phyloP scores from a whole-genome alignment of 2,888 invertebrate genomes.

The Sinhomidia bicolor region DNA sequence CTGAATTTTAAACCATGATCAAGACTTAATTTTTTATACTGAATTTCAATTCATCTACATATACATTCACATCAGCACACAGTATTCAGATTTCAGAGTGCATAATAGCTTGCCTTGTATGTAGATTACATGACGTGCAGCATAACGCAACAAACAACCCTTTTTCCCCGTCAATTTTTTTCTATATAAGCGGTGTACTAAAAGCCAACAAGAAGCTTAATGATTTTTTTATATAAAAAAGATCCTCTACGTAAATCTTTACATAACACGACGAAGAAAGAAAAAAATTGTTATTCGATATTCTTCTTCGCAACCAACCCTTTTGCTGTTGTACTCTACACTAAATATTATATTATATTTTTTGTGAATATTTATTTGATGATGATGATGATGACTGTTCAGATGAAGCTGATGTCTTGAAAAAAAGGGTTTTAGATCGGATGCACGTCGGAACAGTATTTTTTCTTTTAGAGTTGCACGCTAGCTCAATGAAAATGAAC shows the following conservation, averaged over 20 bases:
- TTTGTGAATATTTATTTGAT: conserved; percentile 41
- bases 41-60: not conserved
- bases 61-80: not conserved
- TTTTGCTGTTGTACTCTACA: not conserved
- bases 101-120: not conserved
- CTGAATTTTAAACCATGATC: not conserved
- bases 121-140: not conserved
- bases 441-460: not conserved
- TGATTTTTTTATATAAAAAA: conserved; percentile 10
- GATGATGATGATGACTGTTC: not conserved
- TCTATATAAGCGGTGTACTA: not conserved
- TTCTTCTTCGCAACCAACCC: conserved; percentile 11
- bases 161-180: not conserved
- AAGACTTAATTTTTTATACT: conserved; percentile 3
- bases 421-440: conserved; percentile 16
- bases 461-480: not conserved
- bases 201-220: conserved; percentile 15
- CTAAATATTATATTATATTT: not conserved
- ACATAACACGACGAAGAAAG: conserved; percentile 31
- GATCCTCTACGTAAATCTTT: conserved; percentile 58
- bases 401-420: conserved; percentile 46
- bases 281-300: conserved; percentile 45
- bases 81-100: not conserved
- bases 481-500: conserved; percentile 30
- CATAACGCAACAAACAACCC: conserved; percentile 8